Evolutionary conservation across 2,888 invertebrate species (phyloP).

Genomic region (Cephus rjabovi): DNA sequence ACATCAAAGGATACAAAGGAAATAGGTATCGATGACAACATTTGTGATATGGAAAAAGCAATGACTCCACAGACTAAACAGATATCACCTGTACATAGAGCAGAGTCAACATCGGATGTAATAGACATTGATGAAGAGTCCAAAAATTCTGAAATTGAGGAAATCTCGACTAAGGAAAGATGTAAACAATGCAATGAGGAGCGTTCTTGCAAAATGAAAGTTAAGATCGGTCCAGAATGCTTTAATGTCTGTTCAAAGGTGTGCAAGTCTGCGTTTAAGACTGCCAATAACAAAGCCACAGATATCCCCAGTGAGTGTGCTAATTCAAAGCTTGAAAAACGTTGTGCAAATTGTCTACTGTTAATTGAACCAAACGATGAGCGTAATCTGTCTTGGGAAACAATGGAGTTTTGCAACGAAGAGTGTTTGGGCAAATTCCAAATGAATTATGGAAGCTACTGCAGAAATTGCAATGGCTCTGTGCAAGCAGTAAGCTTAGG

Average conservation of each 20-base stretch:
- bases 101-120: conserved; percentile 44
- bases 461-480: conserved; percentile 82
- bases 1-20: conserved; percentile 1
- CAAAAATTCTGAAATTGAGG: conserved; percentile 56
- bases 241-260: conserved; percentile 58
- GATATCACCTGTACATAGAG: conserved; percentile 46
- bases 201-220: conserved; percentile 59
- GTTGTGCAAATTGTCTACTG: conserved; percentile 60
- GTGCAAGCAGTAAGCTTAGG: conserved; percentile 86
- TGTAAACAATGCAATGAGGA: conserved; percentile 60
- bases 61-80: conserved; percentile 32
- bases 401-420: conserved; percentile 94
- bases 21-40: conserved; percentile 15
- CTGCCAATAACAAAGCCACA: conserved; percentile 55
- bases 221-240: conserved; percentile 67
- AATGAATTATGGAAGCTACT: conserved; percentile 68
- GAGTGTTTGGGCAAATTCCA: conserved; percentile 77
- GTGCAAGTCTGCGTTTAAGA: conserved; percentile 54
- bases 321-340: conserved; percentile 61
- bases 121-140: conserved; percentile 69
- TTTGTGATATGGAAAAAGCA: conserved; percentile 20
- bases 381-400: conserved; percentile 86
- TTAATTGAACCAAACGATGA: conserved; percentile 71
- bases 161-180: conserved; percentile 47
- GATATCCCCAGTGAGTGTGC: conserved; percentile 62